Base-by-base conservation (phyloP, 2,113 vertebrate genomes). In the Promerops cafer region DNA sequence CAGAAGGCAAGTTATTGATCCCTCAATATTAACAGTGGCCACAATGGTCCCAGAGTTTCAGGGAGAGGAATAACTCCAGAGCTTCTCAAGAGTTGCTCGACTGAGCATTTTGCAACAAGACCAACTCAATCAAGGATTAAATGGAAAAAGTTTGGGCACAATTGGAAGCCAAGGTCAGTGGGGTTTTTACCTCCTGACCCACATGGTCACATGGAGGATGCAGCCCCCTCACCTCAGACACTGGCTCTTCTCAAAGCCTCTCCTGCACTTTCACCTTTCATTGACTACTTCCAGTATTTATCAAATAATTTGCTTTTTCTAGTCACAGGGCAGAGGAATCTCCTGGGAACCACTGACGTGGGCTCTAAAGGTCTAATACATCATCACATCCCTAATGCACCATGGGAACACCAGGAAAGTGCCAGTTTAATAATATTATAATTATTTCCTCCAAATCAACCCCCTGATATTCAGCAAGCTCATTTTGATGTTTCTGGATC, bases 191-290 rank as follows among this genome's bases (percentile, higher is more conserved):
- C 53, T 52, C 27, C 63, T 68, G 53, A 42, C 37, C 37, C 68
- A 16, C 31, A 0, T 3, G 16, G 66, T 57, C 27, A 39, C 0
- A 0, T 12, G 52, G 28, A 60, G 37, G 37, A 60, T 0, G 4
- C 65, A 42, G 27, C 14, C 23, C 14, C 22, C 24, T 60, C 6
- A 2, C 7, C 65, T 61, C 45, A 52, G 44, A 33, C 28, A 49
- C 26, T 8, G n/a, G 12, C 26, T 49, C 54, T 33, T 80, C 54
- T 61, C 82, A 26, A 17, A 21, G 10, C 6, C 15, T 50, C 44
- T 33, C 47, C 54, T 54, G 8, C 30, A 26, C 17, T 71, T 69
- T 44, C 52, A 37, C 28, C 17, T 71, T 69, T 44, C 52, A 37
- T 11, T 11, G 2, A 35, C 21, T 57, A 16, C 30, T 83, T 31